These are phyloP conservation scores for Probaryconus sp. DNA, from an alignment of 1,140 invertebrate species.

Conservation along the genomic window DNA sequence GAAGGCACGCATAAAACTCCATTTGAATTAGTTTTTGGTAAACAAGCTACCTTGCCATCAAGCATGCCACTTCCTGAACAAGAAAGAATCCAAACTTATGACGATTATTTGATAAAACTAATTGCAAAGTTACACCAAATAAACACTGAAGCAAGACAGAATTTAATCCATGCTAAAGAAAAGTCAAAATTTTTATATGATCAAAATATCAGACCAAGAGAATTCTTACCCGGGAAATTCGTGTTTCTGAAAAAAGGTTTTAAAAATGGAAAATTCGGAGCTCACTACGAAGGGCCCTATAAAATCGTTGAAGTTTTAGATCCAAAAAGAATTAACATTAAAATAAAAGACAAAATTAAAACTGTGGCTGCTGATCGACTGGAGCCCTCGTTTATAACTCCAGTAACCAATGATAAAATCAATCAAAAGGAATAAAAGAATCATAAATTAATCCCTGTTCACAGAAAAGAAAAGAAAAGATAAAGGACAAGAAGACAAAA, in stretches of 20 bases:
- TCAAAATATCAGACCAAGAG: constrained; percentile 13
- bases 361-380: not conserved
- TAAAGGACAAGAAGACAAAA: too few species aligned
- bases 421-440: too few species aligned
- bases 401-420: too few species aligned
- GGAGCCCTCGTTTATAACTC: not conserved
- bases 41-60: not conserved
- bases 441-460: too few species aligned
- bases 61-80: not conserved
- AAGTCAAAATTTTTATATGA: constrained; percentile 29
- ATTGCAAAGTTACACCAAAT: too few species aligned
- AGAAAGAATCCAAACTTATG: constrained; percentile 12
- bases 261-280: constrained; percentile 27
- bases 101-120: constrained; percentile 12
- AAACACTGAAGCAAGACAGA: not conserved
- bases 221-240: constrained; percentile 4
- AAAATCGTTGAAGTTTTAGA: too few species aligned
- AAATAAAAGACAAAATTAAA: constrained; percentile 3
- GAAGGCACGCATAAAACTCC: constrained; percentile 8
- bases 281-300: constrained; percentile 5
- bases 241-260: too few species aligned
- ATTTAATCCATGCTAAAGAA: constrained; percentile 21
- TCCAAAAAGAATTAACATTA: not conserved
- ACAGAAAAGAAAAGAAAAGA: too few species aligned
- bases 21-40: constrained; percentile 1